These are phyloP conservation scores for Egretta garzetta DNA, from an alignment of 2,113 vertebrate genomes.

Conservation along the genomic window DNA sequence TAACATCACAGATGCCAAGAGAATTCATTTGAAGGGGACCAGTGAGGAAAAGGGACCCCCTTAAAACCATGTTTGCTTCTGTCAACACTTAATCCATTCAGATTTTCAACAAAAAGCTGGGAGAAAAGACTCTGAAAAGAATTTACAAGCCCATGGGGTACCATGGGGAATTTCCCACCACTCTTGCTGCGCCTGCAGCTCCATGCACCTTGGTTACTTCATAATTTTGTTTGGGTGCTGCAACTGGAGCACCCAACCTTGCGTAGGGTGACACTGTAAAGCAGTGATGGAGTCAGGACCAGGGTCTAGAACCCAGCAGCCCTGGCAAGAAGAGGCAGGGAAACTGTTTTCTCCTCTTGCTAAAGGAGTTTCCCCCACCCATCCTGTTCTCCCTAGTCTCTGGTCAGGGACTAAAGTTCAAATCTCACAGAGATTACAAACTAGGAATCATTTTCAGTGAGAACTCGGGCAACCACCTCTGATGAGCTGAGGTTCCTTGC, in stretches of 20 bases:
- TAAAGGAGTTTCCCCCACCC: background rate
- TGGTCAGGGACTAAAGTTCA: background rate
- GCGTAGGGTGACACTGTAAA: background rate
- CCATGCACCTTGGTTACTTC: background rate
- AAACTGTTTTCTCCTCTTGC: background rate
- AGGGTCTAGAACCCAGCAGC: background rate
- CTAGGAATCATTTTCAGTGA: background rate
- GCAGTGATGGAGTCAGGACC: background rate
- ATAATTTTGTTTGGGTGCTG: background rate
- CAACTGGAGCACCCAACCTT: background rate
- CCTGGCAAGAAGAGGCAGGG: background rate
- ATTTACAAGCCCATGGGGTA: background rate
- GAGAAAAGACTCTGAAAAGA: background rate
- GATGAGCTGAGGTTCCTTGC: background rate
- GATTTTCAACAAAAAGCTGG: background rate
- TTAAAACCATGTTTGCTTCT: background rate
- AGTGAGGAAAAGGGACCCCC: background rate
- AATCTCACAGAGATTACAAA: background rate
- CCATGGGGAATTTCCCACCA: background rate
- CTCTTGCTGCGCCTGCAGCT: background rate
- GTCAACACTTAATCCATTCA: background rate
- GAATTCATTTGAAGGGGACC: background rate
- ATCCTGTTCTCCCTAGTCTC: background rate
- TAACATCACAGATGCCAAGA: background rate
- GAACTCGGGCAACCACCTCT: background rate